Conservation (phyloP, 2,888 invertebrate species). For the Euplagia quadripunctaria region DNA sequence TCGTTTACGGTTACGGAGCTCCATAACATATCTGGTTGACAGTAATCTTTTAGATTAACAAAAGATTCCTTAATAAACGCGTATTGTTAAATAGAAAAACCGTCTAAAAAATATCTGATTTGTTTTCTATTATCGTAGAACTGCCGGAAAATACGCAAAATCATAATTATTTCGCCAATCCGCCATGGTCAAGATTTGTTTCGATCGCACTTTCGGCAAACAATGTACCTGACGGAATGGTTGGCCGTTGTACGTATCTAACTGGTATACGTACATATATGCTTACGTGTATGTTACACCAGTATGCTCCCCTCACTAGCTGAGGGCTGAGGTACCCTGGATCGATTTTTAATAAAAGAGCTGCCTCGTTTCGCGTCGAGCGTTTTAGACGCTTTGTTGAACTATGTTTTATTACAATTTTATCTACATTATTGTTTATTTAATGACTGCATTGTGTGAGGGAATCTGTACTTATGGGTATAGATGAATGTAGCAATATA, state of each 20-base stretch:
- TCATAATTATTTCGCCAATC: neutral
- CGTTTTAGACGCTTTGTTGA: slow-evolving; percentile 2
- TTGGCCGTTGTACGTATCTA: slow-evolving; percentile 12
- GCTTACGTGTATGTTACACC: neutral
- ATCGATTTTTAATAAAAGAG: slow-evolving; percentile 30
- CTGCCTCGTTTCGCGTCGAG: neutral
- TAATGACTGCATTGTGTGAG: neutral
- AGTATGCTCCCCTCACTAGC: slow-evolving; percentile 18
- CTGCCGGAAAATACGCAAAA: too few species aligned
- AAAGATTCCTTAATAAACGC: too few species aligned
- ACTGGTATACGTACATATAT: neutral
- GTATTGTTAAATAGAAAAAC: too few species aligned
- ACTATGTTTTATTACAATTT: neutral
- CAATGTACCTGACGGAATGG: slow-evolving; percentile 15
- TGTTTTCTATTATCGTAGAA: too few species aligned
- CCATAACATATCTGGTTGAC: too few species aligned
- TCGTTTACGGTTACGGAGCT: too few species aligned
- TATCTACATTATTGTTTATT: neutral
- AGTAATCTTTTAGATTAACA: too few species aligned
- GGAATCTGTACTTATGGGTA: neutral
- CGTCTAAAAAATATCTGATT: too few species aligned
- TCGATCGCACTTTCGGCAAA: neutral
- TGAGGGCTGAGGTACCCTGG: slow-evolving; percentile 5
- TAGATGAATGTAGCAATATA: neutral
- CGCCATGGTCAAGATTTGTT: neutral